A percentile compares a stretch with the other conserved stretches of the same genome.
Evolutionary conservation across 2,113 vertebrate genomes (phyloP).

Genomic region (Myrmecobius fasciatus): DNA sequence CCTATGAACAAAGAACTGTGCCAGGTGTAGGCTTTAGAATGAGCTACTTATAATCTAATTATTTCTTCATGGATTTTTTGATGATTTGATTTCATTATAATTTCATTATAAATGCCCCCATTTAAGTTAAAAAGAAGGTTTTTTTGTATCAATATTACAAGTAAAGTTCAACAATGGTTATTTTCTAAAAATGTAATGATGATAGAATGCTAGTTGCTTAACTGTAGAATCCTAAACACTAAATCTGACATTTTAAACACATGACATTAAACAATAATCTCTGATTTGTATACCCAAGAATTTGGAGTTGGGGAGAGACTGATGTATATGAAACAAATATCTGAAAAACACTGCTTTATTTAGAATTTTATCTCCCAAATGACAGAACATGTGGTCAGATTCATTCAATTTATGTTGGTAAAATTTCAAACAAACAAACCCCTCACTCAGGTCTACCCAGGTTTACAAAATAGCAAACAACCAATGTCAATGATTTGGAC

Average conservation of each 20-base stretch:
- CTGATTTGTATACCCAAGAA: background rate
- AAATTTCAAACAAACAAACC: background rate
- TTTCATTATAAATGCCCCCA: background rate
- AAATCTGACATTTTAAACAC: background rate
- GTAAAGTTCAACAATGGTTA: background rate
- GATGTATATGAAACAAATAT: background rate
- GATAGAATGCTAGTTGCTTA: background rate
- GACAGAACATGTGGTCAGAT: background rate
- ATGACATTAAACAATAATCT: background rate
- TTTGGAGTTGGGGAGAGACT: background rate
- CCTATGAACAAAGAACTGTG: background rate
- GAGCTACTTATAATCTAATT: background rate
- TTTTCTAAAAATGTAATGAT: background rate
- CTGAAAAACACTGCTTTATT: slow-evolving; percentile 56
- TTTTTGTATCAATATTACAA: background rate
- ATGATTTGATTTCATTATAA: background rate
- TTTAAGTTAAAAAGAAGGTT: background rate
- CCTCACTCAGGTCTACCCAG: background rate
- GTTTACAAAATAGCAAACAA: slow-evolving; percentile 19
- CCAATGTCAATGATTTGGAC: slow-evolving; percentile 10
- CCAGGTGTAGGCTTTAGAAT: background rate
- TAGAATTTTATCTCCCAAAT: slow-evolving; percentile 37
- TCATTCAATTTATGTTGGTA: slow-evolving; percentile 2
- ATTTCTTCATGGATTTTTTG: background rate
- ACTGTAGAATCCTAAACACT: background rate